Conservation (phyloP, 2,113 vertebrate species). For the Cathartes aura region DNA sequence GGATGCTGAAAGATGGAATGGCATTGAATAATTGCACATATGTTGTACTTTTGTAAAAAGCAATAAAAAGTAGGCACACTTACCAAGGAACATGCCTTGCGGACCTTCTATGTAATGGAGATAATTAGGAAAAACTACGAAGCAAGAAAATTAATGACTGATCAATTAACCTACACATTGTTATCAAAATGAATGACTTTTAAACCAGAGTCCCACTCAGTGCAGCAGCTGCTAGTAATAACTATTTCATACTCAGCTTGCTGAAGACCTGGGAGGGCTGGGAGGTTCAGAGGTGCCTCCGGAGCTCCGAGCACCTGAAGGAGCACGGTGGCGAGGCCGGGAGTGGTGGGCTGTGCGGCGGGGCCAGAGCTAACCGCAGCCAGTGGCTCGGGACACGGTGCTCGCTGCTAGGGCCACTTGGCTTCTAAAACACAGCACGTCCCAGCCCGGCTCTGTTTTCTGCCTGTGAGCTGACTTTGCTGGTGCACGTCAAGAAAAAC, state of each 20-base stretch:
- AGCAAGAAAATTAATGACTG: slow-evolving; percentile 13
- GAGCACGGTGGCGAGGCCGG: accelerated
- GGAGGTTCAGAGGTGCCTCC: background rate
- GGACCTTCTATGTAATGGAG: background rate
- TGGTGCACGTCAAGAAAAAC: background rate
- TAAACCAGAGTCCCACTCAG: background rate
- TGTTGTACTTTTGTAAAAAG: background rate
- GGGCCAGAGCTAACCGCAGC: background rate
- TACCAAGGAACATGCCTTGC: background rate
- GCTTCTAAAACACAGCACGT: background rate
- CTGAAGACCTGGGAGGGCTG: background rate
- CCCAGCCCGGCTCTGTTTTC: background rate
- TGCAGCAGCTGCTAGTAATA: background rate
- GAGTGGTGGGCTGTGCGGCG: background rate
- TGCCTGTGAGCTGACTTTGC: background rate
- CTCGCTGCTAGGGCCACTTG: accelerated
- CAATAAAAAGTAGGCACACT: background rate
- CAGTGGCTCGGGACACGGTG: accelerated
- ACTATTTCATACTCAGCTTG: background rate
- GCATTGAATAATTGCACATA: background rate
- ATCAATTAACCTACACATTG: slow-evolving; percentile 1
- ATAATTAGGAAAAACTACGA: background rate
- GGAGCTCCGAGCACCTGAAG: background rate
- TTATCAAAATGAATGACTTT: slow-evolving; percentile 27
- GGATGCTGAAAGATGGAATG: background rate